Evolutionary conservation across 2,113 vertebrate species (phyloP), one percentile per base, ranked within the genome.

Genomic region (Scortum barcoo): DNA sequence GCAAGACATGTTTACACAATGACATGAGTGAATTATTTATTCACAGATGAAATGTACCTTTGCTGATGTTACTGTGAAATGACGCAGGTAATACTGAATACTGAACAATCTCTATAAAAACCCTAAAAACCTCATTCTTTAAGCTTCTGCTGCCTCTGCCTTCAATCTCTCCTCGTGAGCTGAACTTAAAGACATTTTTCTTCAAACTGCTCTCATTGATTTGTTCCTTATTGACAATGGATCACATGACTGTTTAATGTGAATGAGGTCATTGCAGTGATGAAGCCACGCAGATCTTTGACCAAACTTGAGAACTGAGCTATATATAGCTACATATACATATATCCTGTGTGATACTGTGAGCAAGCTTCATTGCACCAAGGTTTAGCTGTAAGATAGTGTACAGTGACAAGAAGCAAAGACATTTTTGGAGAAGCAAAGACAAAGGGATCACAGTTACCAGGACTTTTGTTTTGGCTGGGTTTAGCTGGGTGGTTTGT

Each of bases 1-100:
- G 54, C 26, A 72, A 44, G 38, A 68, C 54, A 17, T 72, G 50
- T 82, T 76, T 60, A 53, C 44, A 56, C 22, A 38, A 24, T 56
- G 56, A 61, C 33, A 40, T 10, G 24, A 51, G 5, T 36, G 24
- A 77, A 57, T 51, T 44, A 63, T 74, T 51, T 44, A 63, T 74
- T 70, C 75, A 36, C 46, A 14, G 11, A 60, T 44, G 26, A 44
- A 36, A 30, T 78, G 42, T 19, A 16, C 42, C 53, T 38, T 65
- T n/a, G 57, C 68, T 50, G 42, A 28, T 36, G 20, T 12, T 50
- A 56, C 2, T 36, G 4, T 56, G 28, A 48, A 28, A 48, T 24
- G 48, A 60, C 36, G 58, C 26, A 54, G 40, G 13, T 38, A 13
- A 70, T 5, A 28, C 8, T 13, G 6, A 50, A 84, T 7, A 40